phyloP scores from a whole-genome alignment of 1,140 invertebrate species.

The Zeugodacus cucurbitae region DNA sequence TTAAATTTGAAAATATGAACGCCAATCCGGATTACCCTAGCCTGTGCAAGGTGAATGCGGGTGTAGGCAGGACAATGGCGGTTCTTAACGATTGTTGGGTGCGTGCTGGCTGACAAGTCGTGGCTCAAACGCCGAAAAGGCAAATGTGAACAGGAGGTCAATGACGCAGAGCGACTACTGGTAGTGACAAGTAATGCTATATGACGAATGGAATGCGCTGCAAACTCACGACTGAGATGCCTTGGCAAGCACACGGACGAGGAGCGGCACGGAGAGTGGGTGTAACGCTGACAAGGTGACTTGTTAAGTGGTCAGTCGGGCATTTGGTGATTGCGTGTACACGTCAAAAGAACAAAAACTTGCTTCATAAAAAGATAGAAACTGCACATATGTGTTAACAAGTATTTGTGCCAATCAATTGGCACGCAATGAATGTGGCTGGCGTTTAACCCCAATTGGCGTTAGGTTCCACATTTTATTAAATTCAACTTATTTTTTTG shows the following conservation, averaged over 20 bases:
- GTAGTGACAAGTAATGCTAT: conserved; percentile 2
- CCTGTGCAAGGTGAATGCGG: background rate
- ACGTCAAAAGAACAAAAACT: background rate
- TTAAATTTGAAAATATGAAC: background rate
- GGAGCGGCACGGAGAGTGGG: background rate
- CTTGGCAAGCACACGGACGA: background rate
- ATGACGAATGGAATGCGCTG: conserved; percentile 16
- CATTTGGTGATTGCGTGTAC: background rate
- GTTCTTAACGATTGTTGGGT: background rate
- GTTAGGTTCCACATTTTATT: background rate
- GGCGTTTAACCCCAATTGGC: background rate
- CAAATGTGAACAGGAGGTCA: conserved; percentile 36
- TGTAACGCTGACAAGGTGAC: background rate
- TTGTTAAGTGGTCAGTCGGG: background rate
- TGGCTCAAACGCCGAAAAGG: conserved; percentile 5
- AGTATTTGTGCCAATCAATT: conserved; percentile 18
- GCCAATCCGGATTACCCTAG: background rate
- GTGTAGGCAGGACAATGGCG: background rate
- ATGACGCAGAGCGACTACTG: background rate
- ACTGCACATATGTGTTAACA: background rate
- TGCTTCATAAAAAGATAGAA: background rate
- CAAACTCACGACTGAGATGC: background rate
- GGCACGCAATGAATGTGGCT: background rate
- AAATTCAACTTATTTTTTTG: background rate
- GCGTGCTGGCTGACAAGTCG: background rate